Conservation (phyloP, 1,140 invertebrate species). For the Zaprionus vittiger region DNA sequence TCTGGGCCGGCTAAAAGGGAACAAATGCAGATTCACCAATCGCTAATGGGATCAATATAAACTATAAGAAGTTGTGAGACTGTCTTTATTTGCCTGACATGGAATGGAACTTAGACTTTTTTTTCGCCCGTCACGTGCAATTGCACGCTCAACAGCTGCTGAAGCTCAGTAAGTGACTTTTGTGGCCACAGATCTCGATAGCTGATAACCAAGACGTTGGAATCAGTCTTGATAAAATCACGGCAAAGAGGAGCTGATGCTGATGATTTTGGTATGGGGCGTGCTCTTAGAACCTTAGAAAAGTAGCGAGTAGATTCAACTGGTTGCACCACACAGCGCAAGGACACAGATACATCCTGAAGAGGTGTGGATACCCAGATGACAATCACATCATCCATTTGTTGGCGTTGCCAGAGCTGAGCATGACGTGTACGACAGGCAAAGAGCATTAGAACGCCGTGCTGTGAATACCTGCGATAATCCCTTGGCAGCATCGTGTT, state of each 20-base stretch:
- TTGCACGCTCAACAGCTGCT: conserved; percentile 50
- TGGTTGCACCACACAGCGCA: conserved; percentile 52
- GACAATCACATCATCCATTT: conserved; percentile 48
- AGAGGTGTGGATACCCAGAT: conserved; percentile 56
- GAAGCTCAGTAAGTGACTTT: conserved; percentile 22
- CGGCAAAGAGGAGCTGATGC: conserved; percentile 17
- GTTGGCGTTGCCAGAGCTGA: conserved; percentile 48
- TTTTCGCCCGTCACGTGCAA: conserved; percentile 48
- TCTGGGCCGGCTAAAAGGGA: background rate
- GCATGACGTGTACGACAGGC: conserved; percentile 56
- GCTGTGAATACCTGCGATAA: conserved; percentile 56
- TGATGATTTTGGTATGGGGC: conserved; percentile 24
- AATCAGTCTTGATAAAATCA: conserved; percentile 59
- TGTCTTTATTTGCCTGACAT: background rate
- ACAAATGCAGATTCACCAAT: too few species aligned
- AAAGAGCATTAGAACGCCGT: conserved; percentile 50
- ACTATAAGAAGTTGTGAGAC: background rate
- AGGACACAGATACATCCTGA: conserved; percentile 30
- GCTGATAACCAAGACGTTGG: conserved; percentile 55
- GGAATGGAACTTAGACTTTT: conserved; percentile 3
- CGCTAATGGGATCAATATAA: too few species aligned
- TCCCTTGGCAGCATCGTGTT: conserved; percentile 50
- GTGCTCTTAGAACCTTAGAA: conserved; percentile 44
- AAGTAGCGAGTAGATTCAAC: conserved; percentile 41
- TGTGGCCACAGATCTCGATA: conserved; percentile 37